Percentiles rank a stretch among this genome's conserved stretches.
These are phyloP conservation scores for Campoletis sonorensis DNA, from an alignment of 1,140 invertebrate species.

Conservation along the genomic window DNA sequence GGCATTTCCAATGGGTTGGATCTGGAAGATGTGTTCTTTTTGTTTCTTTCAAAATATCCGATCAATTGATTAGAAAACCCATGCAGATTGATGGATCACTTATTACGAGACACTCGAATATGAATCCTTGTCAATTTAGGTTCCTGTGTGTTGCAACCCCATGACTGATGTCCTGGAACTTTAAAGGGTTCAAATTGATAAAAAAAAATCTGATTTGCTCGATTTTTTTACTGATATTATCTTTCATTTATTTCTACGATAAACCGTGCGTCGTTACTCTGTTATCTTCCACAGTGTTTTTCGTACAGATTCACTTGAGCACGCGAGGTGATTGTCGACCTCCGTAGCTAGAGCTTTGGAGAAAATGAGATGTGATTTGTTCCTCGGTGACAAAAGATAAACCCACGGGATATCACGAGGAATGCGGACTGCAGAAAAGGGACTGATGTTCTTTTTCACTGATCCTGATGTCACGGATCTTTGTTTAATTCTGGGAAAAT, in stretches of 20 bases:
- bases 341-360: not conserved
- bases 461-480: not conserved
- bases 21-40: too few relatives aligned
- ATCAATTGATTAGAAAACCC: too few relatives aligned
- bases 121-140: too few relatives aligned
- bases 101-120: too few relatives aligned
- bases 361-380: conserved; percentile 27
- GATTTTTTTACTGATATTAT: not conserved
- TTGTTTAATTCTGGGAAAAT: not conserved
- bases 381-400: conserved; percentile 26
- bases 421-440: not conserved
- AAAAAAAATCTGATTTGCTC: too few relatives aligned
- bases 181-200: too few relatives aligned
- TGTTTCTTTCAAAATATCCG: too few relatives aligned
- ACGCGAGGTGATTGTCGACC: not conserved
- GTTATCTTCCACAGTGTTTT: conserved; percentile 51
- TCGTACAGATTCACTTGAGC: conserved; percentile 45
- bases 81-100: too few relatives aligned
- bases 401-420: not conserved
- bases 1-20: too few relatives aligned
- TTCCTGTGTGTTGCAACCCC: too few relatives aligned
- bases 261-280: conserved; percentile 61
- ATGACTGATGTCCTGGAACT: not conserved
- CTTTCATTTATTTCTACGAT: conserved; percentile 63
- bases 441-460: not conserved